A percentile compares a stretch with the other conserved stretches of the same genome.
phyloP scores from a whole-genome alignment of 2,113 vertebrate genomes.

The Ia io region DNA sequence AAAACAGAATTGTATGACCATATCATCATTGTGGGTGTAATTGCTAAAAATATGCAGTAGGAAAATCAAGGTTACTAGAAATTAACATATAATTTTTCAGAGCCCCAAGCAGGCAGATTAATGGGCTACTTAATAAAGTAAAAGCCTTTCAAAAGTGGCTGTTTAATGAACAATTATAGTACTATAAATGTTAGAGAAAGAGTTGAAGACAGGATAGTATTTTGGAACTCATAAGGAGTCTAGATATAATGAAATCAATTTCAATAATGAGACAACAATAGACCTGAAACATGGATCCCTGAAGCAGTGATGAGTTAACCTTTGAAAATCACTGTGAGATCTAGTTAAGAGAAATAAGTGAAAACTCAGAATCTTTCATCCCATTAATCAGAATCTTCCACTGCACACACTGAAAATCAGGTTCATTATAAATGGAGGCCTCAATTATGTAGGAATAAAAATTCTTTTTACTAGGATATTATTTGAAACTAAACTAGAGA shows the following conservation, averaged over 20 bases:
- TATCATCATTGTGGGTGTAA: not conserved
- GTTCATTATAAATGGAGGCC: not conserved
- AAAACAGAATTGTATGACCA: not conserved
- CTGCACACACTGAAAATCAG: not conserved
- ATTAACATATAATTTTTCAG: not conserved
- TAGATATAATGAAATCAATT: slow-evolving; percentile 33
- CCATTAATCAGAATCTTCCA: slow-evolving; percentile 51
- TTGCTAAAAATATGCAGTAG: slow-evolving; percentile 26
- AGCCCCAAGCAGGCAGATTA: not conserved
- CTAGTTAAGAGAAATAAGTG: not conserved
- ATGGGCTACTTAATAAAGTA: slow-evolving; percentile 1
- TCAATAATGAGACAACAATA: slow-evolving; percentile 37
- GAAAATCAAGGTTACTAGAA: not conserved
- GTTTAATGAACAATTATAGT: slow-evolving; percentile 34
- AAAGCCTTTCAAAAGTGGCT: slow-evolving; percentile 12
- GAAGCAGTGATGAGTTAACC: slow-evolving; percentile 24
- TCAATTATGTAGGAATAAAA: not conserved
- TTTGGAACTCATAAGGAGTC: slow-evolving; percentile 32
- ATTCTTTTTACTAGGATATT: not conserved
- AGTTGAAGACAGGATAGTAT: not conserved
- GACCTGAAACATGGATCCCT: not conserved
- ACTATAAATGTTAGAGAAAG: not conserved
- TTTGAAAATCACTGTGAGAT: slow-evolving; percentile 46
- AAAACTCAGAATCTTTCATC: slow-evolving; percentile 9
- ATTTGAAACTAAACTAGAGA: not conserved